A percentile compares a stretch with the other conserved stretches of the same genome.
Conservation (phyloP, 2,113 vertebrate species). For the Hippocampus zosterae region DNA sequence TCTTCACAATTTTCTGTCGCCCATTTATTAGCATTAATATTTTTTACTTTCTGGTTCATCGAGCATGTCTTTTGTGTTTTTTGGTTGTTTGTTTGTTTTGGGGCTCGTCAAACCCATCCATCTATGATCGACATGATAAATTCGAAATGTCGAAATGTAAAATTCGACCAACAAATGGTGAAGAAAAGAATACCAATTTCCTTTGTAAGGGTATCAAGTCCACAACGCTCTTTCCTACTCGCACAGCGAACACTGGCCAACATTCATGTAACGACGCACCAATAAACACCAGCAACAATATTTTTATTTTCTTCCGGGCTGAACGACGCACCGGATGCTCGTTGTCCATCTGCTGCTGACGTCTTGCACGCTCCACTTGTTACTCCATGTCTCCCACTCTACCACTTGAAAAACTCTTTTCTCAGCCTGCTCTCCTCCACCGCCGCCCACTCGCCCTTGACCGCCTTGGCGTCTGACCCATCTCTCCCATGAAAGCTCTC, state of each 20-base stretch:
- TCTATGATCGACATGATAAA: neutral
- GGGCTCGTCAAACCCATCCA: no score
- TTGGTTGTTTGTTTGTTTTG: no score
- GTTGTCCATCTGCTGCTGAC: conserved; percentile 63
- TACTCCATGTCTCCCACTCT: conserved; percentile 44
- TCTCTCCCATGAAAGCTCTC: conserved; percentile 46
- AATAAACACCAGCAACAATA: conserved; percentile 25
- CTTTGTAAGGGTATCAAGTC: conserved; percentile 23
- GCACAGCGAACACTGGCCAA: conserved; percentile 27
- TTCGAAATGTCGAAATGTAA: neutral
- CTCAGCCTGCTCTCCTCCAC: neutral
- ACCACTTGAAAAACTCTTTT: conserved; percentile 18
- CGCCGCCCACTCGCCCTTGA: conserved; percentile 32
- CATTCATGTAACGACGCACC: conserved; percentile 13
- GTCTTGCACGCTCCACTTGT: conserved; percentile 60
- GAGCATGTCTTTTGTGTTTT: no score
- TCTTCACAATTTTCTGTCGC: no score
- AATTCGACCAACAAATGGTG: neutral
- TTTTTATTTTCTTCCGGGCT: conserved; percentile 10
- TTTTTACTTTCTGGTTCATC: no score
- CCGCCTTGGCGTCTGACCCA: conserved; percentile 1
- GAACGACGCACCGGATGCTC: conserved; percentile 45
- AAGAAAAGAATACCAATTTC: neutral
- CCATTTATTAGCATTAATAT: no score
- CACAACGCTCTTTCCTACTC: neutral